These are phyloP conservation scores for Chrosomus eos DNA, from an alignment of 2,797 vertebrate genomes.

Conservation along the genomic window DNA sequence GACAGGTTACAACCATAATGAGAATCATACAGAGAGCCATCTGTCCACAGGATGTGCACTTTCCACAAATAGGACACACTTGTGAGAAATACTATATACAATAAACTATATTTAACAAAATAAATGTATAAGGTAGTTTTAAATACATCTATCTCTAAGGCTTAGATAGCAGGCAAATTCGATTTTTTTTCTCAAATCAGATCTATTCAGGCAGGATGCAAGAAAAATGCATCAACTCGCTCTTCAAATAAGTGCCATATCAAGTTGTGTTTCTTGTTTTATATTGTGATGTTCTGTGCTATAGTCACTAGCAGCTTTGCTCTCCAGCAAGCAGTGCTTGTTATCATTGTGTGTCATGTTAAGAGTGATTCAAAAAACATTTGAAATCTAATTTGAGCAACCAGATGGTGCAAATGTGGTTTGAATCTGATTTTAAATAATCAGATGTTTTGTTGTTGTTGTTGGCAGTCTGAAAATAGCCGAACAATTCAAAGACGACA, in stretches of 20 bases:
- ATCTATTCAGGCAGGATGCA: neutral
- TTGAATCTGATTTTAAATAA: neutral
- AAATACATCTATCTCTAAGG: neutral
- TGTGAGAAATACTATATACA: neutral
- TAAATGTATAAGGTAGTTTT: neutral
- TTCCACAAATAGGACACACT: neutral
- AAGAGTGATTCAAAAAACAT: too few relatives aligned
- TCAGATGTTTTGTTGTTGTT: too few relatives aligned
- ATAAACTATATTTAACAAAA: neutral
- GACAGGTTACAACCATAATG: constrained; percentile 12
- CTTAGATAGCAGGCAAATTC: neutral
- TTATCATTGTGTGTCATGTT: too few relatives aligned
- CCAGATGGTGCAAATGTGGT: neutral
- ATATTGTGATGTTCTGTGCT: neutral
- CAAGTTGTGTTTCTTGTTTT: too few relatives aligned
- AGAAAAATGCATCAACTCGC: neutral
- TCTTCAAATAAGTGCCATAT: neutral
- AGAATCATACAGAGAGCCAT: neutral
- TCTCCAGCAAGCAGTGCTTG: too few relatives aligned
- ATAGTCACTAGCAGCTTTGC: too few relatives aligned
- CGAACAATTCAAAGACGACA: too few relatives aligned
- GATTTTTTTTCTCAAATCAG: too few relatives aligned
- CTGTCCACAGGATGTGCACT: constrained; percentile 9
- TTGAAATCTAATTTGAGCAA: too few relatives aligned
- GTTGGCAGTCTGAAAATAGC: too few relatives aligned